These are phyloP conservation scores for Orthonyx spaldingii DNA, from an alignment of 2,113 vertebrate genomes.

Conservation along the genomic window DNA sequence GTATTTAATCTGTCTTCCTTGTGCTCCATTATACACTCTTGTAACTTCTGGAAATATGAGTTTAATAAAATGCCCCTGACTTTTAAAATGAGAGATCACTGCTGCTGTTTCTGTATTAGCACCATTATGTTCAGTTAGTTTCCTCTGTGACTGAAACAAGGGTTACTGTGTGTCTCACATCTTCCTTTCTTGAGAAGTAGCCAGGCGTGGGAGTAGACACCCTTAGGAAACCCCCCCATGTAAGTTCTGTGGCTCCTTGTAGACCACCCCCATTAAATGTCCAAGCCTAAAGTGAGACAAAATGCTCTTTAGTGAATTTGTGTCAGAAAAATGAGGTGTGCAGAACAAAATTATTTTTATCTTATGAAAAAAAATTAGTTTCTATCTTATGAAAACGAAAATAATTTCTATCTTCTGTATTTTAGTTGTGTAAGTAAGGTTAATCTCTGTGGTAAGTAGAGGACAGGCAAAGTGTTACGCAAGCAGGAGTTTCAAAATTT, in stretches of 20 bases:
- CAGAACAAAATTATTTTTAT: not conserved
- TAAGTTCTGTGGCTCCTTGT: not conserved
- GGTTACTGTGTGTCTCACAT: not conserved
- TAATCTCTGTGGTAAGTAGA: not conserved
- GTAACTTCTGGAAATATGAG: not conserved
- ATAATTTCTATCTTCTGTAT: not conserved
- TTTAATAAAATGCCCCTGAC: not conserved
- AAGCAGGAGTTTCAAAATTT: not conserved
- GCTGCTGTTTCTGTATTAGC: not conserved
- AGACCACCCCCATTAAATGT: not conserved
- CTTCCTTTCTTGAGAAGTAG: conserved; percentile 49
- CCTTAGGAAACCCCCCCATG: not conserved
- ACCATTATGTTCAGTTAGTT: conserved; percentile 8
- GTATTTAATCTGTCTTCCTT: not conserved
- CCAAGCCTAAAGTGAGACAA: not conserved
- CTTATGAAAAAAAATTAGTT: not conserved
- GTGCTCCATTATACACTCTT: not conserved
- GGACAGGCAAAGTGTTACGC: not conserved
- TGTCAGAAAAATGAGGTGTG: not conserved
- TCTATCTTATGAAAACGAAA: not conserved
- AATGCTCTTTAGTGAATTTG: not conserved
- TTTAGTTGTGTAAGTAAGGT: not conserved
- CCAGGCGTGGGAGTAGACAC: not conserved
- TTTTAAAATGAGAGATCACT: not conserved
- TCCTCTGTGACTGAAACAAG: conserved; percentile 36